A percentile compares a stretch with the other conserved stretches of the same genome.
Conservation (phyloP, 2,888 invertebrate genomes). For the Perdita meconis region DNA sequence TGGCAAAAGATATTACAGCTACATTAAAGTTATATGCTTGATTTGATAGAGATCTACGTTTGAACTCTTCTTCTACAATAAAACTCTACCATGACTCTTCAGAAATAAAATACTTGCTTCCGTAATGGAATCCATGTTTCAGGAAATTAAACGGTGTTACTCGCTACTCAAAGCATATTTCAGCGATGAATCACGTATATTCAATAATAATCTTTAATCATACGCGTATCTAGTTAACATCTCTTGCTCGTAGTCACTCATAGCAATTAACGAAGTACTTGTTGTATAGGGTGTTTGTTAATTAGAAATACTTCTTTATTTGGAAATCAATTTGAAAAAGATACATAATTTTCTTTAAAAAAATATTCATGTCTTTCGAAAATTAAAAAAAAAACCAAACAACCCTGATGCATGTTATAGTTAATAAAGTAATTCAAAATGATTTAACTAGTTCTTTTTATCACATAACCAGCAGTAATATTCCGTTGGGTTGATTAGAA, state of each 20-base stretch:
- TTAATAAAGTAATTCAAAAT: too few species aligned
- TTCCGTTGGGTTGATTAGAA: too few species aligned
- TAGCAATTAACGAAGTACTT: not conserved
- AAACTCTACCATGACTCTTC: not conserved
- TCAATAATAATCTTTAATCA: slow-evolving; percentile 1
- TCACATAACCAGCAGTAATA: too few species aligned
- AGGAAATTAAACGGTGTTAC: slow-evolving; percentile 5
- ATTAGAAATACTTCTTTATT: too few species aligned
- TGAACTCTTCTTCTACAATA: not conserved
- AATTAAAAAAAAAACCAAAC: too few species aligned
- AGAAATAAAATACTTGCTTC: not conserved
- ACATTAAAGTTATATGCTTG: not conserved
- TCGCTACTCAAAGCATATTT: not conserved
- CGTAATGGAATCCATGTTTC: slow-evolving; percentile 6
- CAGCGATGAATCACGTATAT: not conserved
- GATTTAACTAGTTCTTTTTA: too few species aligned
- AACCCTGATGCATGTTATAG: too few species aligned
- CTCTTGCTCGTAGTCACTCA: not conserved
- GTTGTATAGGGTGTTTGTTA: too few species aligned
- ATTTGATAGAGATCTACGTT: not conserved
- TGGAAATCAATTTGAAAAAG: too few species aligned
- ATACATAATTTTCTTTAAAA: too few species aligned
- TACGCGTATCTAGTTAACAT: not conserved
- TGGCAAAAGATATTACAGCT: too few species aligned
- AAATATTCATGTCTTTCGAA: too few species aligned